Base-by-base conservation (phyloP, 2,888 invertebrate species). In the Eupithecia exiguata region DNA sequence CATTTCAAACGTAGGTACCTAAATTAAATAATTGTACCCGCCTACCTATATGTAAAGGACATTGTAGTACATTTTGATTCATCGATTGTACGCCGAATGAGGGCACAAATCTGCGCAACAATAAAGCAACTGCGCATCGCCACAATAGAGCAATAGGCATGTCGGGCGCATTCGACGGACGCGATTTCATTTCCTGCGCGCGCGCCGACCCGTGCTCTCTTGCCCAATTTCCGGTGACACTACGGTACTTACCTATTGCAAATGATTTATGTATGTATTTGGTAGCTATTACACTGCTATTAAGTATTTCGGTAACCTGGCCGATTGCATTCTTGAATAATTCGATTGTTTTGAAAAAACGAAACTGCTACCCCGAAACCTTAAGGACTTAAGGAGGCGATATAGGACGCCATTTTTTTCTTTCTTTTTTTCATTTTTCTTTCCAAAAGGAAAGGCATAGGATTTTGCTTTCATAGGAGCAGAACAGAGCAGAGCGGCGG, bases 101-200 rank as follows among this genome's bases (percentile, higher is more conserved):
- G 53, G 62, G 70, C 72, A 69, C 67, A 63, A 71, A 70, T 71
- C 40, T 46, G n/a, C 53, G 75, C 71, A 75, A 75, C 74, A 72
- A 75, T 77, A 74, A 72, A 74, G 66, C 69, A 36, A 73, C 63
- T 73, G 86, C 86, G 84, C 85, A 84, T 82, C 85, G 81, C 75
- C 82, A 92, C 91, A 92, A 92, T 93, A 88, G 90, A 86, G 85
- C 89, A 88, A 89, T 89, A 86, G 85, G 86, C 84, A 84, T 88
- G 91, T 90, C 89, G 90, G 90, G 89, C 91, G 91, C 92, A 76
- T 74, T 71, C 87, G 90, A 89, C 89, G 90, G 90, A 90, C 90
- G 92, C 93, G 91, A 90, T 93, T 92, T 93, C 92, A 93, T 94
- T 91, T 94, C 93, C 94, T 89, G 90, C 89, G 92, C 89, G 91